Evolutionary conservation across 2,113 vertebrate genomes (phyloP), one percentile per base, ranked within the genome.

Genomic region (Megaleporinus macrocephalus): DNA sequence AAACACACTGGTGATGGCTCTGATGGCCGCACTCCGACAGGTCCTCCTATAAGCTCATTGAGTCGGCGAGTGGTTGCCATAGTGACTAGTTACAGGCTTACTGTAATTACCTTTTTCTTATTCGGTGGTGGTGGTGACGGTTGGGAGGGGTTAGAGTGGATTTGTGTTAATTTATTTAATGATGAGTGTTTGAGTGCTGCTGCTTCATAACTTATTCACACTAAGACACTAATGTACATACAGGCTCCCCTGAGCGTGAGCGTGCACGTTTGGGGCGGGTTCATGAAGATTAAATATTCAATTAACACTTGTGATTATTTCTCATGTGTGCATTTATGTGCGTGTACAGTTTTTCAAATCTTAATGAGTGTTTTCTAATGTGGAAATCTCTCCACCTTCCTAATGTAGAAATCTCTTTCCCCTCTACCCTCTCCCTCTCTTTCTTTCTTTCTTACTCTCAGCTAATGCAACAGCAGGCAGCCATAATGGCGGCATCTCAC

Each of bases 391-490:
- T 33, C 20, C 26, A 22, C 12, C 30, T 30, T 29, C 22, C 24
- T 30, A 29, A 79, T 59, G 24, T 76, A 47, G 63, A 51, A 27
- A 16, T 65, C 55, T 22, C 53, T 33, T 12, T 18, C n/a, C 12
- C 30, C n/a, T 63, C 14, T 66, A 6, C 47, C 15, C 29, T 33
- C 9, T 4, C 9, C 75, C 15, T 44, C 26, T 24, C 16, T 76
- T 7, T 62, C 6, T 62, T 1, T 62, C 16, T 74, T 36, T 82
- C 15, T 44, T 11, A 55, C 30, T 27, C 11, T 53, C 90, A 97
- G 96, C 91, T 97, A 89, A 97, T 97, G 96, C 96, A 97, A 89
- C 94, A 95, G 89, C 96, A 97, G 89, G 95, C 95, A 2, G 96
- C 96, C 0, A 94, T 96, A 0, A 95, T 97, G 84, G 93, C 96